phyloP scores from a whole-genome alignment of 2,797 vertebrate genomes.

The Hemitrygon akajei region DNA sequence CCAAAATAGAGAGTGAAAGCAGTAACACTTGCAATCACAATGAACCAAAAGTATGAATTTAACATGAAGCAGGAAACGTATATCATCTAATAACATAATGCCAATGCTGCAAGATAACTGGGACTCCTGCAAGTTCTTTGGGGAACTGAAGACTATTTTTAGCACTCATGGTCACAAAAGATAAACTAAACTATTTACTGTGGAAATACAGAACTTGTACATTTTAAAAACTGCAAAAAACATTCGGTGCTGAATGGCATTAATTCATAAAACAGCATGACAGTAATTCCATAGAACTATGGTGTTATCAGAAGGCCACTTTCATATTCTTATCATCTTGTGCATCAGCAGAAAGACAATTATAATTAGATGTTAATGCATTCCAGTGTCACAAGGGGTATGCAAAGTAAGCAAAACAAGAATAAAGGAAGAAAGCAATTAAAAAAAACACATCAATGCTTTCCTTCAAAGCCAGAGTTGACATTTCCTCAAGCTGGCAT shows the following conservation, averaged over 20 bases:
- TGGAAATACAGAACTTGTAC: neutral
- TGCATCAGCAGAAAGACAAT: conserved; percentile 34
- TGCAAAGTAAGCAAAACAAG: conserved; percentile 31
- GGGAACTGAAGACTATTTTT: conserved; percentile 27
- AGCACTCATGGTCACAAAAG: conserved; percentile 18
- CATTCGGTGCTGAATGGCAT: conserved; percentile 4
- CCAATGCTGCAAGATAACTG: conserved; percentile 1
- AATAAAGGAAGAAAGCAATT: conserved; percentile 30
- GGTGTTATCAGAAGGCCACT: conserved; percentile 21
- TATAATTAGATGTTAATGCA: conserved; percentile 36
- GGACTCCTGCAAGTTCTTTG: conserved; percentile 11
- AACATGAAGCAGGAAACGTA: neutral
- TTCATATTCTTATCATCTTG: conserved; percentile 30
- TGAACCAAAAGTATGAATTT: conserved; percentile 1
- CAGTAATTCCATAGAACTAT: conserved; percentile 14
- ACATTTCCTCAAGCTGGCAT: neutral
- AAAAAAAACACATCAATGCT: conserved; percentile 4
- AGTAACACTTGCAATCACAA: neutral
- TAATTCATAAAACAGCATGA: conserved; percentile 19
- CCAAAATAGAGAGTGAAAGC: neutral
- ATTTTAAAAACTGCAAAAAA: conserved; percentile 29
- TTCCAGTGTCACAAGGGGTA: conserved; percentile 24
- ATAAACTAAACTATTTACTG: conserved; percentile 3
- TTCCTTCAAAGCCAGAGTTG: neutral
- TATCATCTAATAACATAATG: neutral